Evolutionary conservation across 1,140 invertebrate species (phyloP), one percentile per base, ranked within the genome.

Genomic region (Zaprionus taronus): DNA sequence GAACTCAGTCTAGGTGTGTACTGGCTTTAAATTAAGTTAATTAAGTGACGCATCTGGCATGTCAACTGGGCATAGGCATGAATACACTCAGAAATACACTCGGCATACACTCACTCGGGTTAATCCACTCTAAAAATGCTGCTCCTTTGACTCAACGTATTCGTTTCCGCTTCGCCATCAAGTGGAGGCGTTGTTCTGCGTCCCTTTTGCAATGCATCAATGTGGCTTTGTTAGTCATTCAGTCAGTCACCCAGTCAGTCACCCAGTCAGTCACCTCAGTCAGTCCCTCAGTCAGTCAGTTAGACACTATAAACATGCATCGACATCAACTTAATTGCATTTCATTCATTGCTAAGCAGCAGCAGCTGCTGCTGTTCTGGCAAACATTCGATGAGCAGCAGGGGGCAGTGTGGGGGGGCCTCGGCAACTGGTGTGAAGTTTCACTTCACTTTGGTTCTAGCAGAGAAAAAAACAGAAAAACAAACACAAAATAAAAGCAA

Each of bases 321-420:
- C 85, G 84, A 90, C 81, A 90, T 89, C 79, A 70, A 85, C 76
- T 89, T 89, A 90, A 89, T 90, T 85, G 85, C 85, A 85, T 85
- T 89, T 89, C 81, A 90, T 89, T 90, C 85, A 85, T 82, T 85
- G 81, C 85, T 85, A 85, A 85, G 85, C 81, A 84, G 79, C 53
- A 66, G 47, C 5, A 31, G 47, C 51, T 47, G 55, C 44, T 44
- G 31, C 20, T 53, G 75, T 44, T 34, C 41, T 12, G 38, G 34
- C n/a, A 31, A n/a, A 20, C 28, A 65, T 31, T 36, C 28, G 22
- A 60, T 22, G 49, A 44, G 1, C 22, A 41, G 15, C 14, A 24
- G 28, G 28, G 47, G 34, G 36, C 1, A 17, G 41, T 4, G 38
- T 5, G 7, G 9, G 26, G 24, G n/a, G n/a, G 7, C 31, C 24